Percentiles rank a stretch among this genome's conserved stretches.
These are phyloP conservation scores for Diadromus collaris DNA, from an alignment of 2,888 invertebrate species.

Conservation along the genomic window DNA sequence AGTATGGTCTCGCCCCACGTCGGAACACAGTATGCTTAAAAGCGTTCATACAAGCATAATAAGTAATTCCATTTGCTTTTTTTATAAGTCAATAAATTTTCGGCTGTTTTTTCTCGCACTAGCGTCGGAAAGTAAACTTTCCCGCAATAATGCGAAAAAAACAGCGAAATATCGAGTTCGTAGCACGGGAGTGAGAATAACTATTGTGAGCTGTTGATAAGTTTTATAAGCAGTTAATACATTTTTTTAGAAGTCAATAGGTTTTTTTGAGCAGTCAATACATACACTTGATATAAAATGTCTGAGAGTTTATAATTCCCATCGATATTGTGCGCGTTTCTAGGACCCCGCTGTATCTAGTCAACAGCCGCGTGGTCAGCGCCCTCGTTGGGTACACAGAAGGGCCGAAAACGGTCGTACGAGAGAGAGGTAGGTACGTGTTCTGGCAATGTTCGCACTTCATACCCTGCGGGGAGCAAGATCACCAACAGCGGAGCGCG, in stretches of 20 bases:
- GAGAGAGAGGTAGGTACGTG: conserved; percentile 4
- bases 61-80: not conserved
- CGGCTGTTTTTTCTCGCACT: too few species aligned
- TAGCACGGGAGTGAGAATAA: too few species aligned
- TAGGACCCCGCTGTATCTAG: not conserved
- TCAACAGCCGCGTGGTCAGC: not conserved
- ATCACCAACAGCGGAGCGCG: conserved; percentile 38
- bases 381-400: not conserved
- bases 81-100: not conserved
- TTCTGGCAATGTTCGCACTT: conserved; percentile 4
- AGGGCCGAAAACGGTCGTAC: conserved; percentile 7
- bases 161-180: too few species aligned
- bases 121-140: too few species aligned
- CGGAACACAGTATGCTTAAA: not conserved
- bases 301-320: not conserved
- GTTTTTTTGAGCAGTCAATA: not conserved
- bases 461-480: conserved; percentile 9
- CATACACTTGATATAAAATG: not conserved
- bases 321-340: not conserved
- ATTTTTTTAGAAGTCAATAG: not conserved
- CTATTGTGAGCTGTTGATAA: too few species aligned
- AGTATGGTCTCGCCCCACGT: not conserved
- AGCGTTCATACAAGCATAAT: not conserved
- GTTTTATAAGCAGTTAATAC: too few species aligned
- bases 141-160: too few species aligned